Evolutionary conservation across 1,140 invertebrate species (phyloP).

Genomic region (Antheraea mylitta): DNA sequence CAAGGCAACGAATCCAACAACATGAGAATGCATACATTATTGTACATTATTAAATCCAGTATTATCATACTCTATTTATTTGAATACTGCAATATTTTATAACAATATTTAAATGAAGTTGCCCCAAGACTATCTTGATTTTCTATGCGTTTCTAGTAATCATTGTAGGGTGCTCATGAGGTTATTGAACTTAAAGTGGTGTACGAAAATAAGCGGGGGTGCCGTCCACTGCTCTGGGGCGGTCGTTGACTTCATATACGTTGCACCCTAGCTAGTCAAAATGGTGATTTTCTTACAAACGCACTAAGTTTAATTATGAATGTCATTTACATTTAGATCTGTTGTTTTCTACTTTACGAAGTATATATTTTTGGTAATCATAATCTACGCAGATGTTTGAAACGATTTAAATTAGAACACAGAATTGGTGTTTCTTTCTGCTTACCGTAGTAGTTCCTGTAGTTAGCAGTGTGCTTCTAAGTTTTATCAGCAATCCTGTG

Average conservation of each 20-base stretch:
- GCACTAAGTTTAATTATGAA: neutral
- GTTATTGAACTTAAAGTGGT: conserved; percentile 62
- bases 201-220: conserved; percentile 53
- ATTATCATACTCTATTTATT: too few relatives aligned
- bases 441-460: too few relatives aligned
- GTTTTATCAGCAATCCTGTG: too few relatives aligned
- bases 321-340: neutral
- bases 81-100: too few relatives aligned
- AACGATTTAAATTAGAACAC: too few relatives aligned
- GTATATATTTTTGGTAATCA: neutral
- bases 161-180: conserved; percentile 18
- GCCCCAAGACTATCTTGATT: neutral
- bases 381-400: too few relatives aligned
- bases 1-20: too few relatives aligned
- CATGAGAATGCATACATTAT: too few relatives aligned
- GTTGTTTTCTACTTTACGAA: neutral
- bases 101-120: too few relatives aligned
- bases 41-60: too few relatives aligned
- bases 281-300: conserved; percentile 50
- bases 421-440: too few relatives aligned
- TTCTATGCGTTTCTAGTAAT: neutral
- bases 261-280: conserved; percentile 41
- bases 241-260: conserved; percentile 64
- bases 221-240: conserved; percentile 49
- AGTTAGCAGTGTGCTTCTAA: too few relatives aligned